Evolutionary conservation across 2,113 vertebrate species (phyloP).

Genomic region (Isichthys henryi): DNA sequence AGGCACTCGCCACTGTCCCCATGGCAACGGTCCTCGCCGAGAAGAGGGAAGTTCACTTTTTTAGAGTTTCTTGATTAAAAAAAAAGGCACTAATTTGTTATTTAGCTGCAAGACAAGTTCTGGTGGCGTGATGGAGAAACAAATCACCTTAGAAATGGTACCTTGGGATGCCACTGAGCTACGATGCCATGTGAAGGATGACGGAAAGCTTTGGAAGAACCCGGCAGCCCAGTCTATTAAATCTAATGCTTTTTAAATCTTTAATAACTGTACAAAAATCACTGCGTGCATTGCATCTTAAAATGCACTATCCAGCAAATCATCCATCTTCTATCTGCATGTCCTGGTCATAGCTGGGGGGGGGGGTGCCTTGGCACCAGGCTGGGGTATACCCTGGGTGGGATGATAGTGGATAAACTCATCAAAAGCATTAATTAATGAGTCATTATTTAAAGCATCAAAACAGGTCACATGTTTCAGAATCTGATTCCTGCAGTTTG

Average conservation of each 20-base stretch:
- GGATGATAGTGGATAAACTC: neutral
- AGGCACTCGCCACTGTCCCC: conserved; percentile 40
- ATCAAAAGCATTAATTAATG: neutral
- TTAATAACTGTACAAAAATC: neutral
- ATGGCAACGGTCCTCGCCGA: conserved; percentile 52
- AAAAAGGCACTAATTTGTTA: neutral
- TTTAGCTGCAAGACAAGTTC: neutral
- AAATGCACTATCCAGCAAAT: neutral
- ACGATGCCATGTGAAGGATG: neutral
- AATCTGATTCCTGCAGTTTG: neutral
- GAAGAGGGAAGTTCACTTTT: conserved; percentile 5
- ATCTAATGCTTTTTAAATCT: neutral
- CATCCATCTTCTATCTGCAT: neutral
- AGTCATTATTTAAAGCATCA: neutral
- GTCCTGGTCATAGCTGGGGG: neutral
- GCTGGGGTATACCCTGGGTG: neutral
- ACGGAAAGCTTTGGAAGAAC: neutral
- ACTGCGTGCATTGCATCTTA: neutral
- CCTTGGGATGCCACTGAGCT: neutral
- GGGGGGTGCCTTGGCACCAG: neutral
- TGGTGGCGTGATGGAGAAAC: neutral
- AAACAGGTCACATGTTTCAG: neutral
- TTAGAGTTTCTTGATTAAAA: neutral
- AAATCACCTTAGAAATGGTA: neutral
- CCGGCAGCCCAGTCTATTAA: neutral